Evolutionary conservation across 2,113 vertebrate species (phyloP).

Genomic region (Neomonachus schauinslandi): DNA sequence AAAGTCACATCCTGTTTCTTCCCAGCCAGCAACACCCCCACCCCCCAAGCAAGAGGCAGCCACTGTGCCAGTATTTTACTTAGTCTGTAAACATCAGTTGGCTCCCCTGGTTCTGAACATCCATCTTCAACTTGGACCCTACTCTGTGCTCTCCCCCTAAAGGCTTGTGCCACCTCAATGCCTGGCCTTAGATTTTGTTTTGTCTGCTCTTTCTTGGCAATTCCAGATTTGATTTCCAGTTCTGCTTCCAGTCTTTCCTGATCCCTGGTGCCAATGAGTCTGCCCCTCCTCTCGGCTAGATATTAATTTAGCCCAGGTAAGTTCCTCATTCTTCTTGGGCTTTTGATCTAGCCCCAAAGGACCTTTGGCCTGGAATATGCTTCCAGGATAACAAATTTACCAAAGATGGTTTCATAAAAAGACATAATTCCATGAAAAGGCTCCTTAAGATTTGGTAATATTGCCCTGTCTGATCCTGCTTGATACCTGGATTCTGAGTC

Average conservation of each 20-base stretch:
- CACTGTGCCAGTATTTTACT: neutral
- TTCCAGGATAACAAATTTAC: neutral
- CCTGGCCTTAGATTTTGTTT: neutral
- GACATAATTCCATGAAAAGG: neutral
- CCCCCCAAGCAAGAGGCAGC: neutral
- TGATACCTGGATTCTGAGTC: neutral
- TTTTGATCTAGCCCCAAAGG: neutral
- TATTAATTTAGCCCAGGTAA: too few relatives aligned
- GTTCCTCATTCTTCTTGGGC: neutral
- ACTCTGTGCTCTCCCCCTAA: neutral
- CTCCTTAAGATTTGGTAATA: neutral
- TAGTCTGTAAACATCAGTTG: neutral
- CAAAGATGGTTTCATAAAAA: neutral
- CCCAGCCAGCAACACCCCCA: neutral
- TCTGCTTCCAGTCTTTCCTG: neutral
- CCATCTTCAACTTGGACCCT: neutral
- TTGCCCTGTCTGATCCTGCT: neutral
- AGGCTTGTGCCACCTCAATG: neutral
- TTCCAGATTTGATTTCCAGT: neutral
- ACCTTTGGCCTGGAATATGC: neutral
- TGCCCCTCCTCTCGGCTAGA: neutral
- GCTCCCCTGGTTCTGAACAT: neutral
- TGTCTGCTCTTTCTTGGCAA: neutral
- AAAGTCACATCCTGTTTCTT: neutral
- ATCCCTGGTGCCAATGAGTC: neutral